These are phyloP conservation scores for Lepus oiostolus DNA, from an alignment of 2,797 vertebrate genomes.

Conservation along the genomic window DNA sequence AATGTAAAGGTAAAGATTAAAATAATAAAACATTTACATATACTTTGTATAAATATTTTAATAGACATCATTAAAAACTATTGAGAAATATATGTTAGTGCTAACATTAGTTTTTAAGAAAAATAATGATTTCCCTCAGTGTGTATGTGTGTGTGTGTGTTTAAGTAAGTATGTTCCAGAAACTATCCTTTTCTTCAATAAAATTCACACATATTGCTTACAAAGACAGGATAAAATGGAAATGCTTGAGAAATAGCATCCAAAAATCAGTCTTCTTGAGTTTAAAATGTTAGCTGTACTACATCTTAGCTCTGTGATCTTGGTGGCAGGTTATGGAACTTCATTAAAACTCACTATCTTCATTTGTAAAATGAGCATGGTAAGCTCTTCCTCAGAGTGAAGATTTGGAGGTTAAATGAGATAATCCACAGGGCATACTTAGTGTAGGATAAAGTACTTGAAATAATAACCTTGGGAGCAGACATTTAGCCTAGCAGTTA, in stretches of 20 bases:
- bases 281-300: conserved; percentile 51
- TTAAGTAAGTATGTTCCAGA: neutral
- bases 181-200: conserved; percentile 24
- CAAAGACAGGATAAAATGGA: neutral
- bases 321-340: conserved; percentile 27
- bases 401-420: conserved; percentile 28
- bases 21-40: conserved; percentile 44
- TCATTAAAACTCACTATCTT: conserved; percentile 42
- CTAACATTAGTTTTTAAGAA: conserved; percentile 20
- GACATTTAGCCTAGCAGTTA: too few relatives aligned
- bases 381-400: conserved; percentile 12
- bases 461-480: neutral
- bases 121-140: conserved; percentile 28
- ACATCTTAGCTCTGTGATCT: conserved; percentile 4
- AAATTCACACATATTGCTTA: neutral
- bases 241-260: conserved; percentile 27
- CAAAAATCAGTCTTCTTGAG: conserved; percentile 11
- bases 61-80: conserved; percentile 43
- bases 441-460: neutral
- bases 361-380: conserved; percentile 14
- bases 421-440: conserved; percentile 26
- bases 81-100: conserved; percentile 33
- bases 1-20: conserved; percentile 59
- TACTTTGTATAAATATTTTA: conserved; percentile 34
- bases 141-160: neutral